These are phyloP conservation scores for Dendrocopos noguchii DNA, from an alignment of 2,113 vertebrate genomes.

Conservation along the genomic window DNA sequence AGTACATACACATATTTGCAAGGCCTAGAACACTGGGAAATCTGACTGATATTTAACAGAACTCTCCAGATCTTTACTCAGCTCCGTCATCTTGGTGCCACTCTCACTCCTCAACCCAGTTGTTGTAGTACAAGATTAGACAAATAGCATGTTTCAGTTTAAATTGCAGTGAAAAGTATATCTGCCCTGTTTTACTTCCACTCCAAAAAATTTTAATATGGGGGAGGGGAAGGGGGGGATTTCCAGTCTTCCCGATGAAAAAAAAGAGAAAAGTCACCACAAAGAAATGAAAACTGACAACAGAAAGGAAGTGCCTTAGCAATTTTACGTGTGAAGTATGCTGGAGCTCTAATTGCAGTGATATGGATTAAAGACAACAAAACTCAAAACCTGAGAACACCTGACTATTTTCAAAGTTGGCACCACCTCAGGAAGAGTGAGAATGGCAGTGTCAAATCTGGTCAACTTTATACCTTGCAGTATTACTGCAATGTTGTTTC, in stretches of 20 bases:
- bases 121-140: neutral
- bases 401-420: neutral
- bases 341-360: neutral
- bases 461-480: neutral
- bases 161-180: neutral
- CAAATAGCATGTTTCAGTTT: neutral
- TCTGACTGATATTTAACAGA: neutral
- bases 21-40: neutral
- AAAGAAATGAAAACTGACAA: neutral
- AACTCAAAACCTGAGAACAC: neutral
- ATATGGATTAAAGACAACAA: neutral
- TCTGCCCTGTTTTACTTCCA: neutral
- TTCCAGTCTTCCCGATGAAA: neutral
- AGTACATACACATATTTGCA: neutral
- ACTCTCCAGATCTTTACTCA: neutral
- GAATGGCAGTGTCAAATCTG: neutral
- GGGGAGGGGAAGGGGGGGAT: neutral
- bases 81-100: fast-evolving
- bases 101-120: neutral
- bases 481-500: neutral
- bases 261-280: neutral
- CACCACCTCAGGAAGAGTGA: neutral
- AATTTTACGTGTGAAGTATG: neutral
- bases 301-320: neutral
- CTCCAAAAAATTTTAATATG: neutral